Evolutionary conservation across 1,140 invertebrate species (phyloP).

Genomic region (Pseudomyrmex cubaensis): DNA sequence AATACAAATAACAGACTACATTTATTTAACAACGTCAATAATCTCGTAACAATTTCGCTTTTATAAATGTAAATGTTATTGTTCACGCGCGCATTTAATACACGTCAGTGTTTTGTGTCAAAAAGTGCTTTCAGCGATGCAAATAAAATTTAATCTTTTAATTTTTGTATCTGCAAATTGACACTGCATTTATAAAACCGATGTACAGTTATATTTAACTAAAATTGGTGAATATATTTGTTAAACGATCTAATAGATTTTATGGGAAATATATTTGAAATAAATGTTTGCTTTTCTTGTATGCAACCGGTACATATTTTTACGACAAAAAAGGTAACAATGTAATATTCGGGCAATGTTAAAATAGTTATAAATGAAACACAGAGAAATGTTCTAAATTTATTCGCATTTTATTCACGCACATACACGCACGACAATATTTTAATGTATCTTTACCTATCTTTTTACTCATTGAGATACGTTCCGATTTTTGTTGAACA

Average conservation of each 20-base stretch:
- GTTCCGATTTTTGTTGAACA: too few relatives aligned
- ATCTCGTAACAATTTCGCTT: not conserved
- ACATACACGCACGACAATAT: not conserved
- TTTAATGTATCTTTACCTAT: slow-evolving; percentile 1
- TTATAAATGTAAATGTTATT: not conserved
- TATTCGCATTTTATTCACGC: not conserved
- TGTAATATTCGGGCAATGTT: not conserved
- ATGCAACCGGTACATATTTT: slow-evolving; percentile 4
- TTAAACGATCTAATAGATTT: slow-evolving; percentile 27
- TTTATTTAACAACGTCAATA: not conserved
- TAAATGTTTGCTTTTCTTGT: slow-evolving; percentile 11
- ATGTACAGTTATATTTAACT: not conserved
- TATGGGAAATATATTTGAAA: not conserved
- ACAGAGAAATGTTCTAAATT: not conserved
- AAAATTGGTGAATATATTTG: slow-evolving; percentile 25
- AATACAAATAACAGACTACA: not conserved
- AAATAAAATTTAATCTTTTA: not conserved
- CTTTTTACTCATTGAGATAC: not conserved
- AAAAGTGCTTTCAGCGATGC: not conserved
- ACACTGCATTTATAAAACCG: not conserved
- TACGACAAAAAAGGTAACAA: not conserved
- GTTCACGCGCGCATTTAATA: not conserved
- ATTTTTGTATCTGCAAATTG: not conserved
- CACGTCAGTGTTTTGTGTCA: not conserved
- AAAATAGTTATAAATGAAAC: slow-evolving; percentile 6